Base-by-base conservation (phyloP, 2,797 vertebrate genomes). In the Notolepis coatsorum region DNA sequence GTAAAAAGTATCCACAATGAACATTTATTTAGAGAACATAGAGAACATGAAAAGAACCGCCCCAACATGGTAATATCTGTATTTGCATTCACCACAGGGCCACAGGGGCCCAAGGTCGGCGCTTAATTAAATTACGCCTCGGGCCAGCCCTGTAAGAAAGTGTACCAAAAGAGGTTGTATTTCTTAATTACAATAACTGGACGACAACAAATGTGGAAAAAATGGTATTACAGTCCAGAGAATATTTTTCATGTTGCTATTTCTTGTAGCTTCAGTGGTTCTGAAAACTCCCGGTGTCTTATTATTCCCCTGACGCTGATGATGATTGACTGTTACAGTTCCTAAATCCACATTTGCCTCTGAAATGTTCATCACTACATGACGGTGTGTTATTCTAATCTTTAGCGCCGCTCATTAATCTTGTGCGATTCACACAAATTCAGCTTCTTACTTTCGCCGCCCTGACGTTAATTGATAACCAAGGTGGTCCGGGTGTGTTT, bases 401-500 rank as follows among this genome's bases (percentile, higher is more conserved):
- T n/a, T 39, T 15, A 15, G 37, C 20, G 18, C 9, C 7, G n/a
- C n/a, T n/a, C 27, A 33, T 24, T 33, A 12, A 31, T 48, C 10
- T 7, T 13, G 15, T 46, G 20, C 35, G 3, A 15, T 50, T 41
- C 18, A 15, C 10, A 27, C n/a, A 37, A 45, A 37, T 33, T 50
- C n/a, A 15, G 12, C 8, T 7, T 28, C 10, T 13, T 8, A 25
- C 33, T 63, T 56, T 41, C 20, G 21, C 6, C 39, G n/a, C 25
- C 57, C 20, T 59, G 12, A 57, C 49, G 27, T 57, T 18, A 55
- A 66, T 33, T 66, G 48, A 72, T 61, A 17, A 49, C 37, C 35
- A 48, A 41, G 56, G 23, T 54, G 42, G 57, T 33, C 53, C 5
- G 24, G 23, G 8, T 61, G 21, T 59, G 17, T 60, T 53, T 54